Percentiles rank a stretch among this genome's conserved stretches.
phyloP scores from a whole-genome alignment of 2,888 invertebrate genomes.

The Mimachlamys varia region DNA sequence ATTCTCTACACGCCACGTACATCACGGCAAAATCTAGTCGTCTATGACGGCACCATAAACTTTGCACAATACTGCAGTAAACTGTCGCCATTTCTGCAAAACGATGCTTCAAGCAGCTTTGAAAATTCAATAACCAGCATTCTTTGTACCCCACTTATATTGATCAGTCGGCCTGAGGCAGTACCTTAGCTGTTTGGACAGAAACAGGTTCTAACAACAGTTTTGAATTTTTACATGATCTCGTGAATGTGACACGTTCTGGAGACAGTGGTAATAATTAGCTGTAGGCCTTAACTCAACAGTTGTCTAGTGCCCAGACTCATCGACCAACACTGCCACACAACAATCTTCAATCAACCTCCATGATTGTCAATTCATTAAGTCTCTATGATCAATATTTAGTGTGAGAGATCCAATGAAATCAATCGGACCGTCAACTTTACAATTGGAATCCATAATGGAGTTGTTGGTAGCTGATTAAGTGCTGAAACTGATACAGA shows the following conservation, averaged over 20 bases:
- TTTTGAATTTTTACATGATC: conserved; percentile 25
- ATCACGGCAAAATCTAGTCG: not conserved
- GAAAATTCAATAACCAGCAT: conserved; percentile 15
- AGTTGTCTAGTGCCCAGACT: not conserved
- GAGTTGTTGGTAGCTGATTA: conserved; percentile 2
- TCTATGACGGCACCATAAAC: conserved; percentile 1
- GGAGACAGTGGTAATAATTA: conserved; percentile 3
- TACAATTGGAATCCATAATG: not conserved
- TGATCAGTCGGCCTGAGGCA: not conserved
- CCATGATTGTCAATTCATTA: conserved; percentile 27
- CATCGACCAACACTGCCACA: conserved; percentile 1
- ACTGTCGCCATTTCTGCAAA: conserved; percentile 27
- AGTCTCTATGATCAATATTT: conserved; percentile 34
- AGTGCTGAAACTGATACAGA: not conserved
- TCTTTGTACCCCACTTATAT: not conserved
- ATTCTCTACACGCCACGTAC: not conserved
- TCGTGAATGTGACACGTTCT: not conserved
- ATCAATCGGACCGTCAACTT: not conserved
- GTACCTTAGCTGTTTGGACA: conserved; percentile 22
- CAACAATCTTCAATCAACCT: not conserved
- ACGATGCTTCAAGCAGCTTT: conserved; percentile 11
- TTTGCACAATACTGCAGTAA: conserved; percentile 24
- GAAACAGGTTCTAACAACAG: not conserved
- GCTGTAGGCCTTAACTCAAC: not conserved
- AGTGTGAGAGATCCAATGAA: conserved; percentile 24